A percentile compares a stretch with the other conserved stretches of the same genome.
phyloP scores from a whole-genome alignment of 2,888 invertebrate species.

The Amphimallon solstitiale region DNA sequence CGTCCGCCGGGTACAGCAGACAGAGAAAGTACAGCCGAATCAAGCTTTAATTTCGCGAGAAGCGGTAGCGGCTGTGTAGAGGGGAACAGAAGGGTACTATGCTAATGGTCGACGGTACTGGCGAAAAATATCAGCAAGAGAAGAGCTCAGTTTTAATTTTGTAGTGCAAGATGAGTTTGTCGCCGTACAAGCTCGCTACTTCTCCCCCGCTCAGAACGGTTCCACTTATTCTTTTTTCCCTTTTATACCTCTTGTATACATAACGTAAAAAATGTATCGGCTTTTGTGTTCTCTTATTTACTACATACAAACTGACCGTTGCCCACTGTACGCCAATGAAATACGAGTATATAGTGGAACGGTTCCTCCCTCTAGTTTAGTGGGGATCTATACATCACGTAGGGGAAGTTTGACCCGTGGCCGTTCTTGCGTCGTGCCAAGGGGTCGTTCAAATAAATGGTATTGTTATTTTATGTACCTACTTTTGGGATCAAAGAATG shows the following conservation, averaged over 20 bases:
- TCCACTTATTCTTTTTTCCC: slow-evolving; percentile 2
- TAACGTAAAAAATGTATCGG: slow-evolving; percentile 5
- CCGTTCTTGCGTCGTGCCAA: slow-evolving; percentile 41
- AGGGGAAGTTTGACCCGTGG: slow-evolving; percentile 55
- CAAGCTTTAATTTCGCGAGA: slow-evolving; percentile 16
- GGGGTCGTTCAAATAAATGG: slow-evolving; percentile 6
- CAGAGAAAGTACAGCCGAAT: neutral
- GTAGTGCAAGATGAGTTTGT: slow-evolving; percentile 38
- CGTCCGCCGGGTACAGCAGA: neutral
- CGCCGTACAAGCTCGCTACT: neutral
- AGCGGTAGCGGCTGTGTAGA: slow-evolving; percentile 1
- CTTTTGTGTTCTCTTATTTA: slow-evolving; percentile 21
- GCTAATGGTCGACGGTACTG: slow-evolving; percentile 52
- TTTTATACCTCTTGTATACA: neutral
- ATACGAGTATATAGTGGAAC: slow-evolving; percentile 42
- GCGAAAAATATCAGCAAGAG: slow-evolving; percentile 57
- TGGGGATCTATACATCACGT: slow-evolving; percentile 45
- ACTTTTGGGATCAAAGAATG: neutral
- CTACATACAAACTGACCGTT: slow-evolving; percentile 54
- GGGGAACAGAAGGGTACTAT: slow-evolving; percentile 24
- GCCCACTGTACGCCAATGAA: slow-evolving; percentile 56
- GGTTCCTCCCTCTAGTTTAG: slow-evolving; percentile 51
- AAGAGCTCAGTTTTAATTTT: slow-evolving; percentile 61
- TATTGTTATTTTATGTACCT: slow-evolving; percentile 1
- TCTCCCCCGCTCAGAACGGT: neutral